Percentiles rank a stretch among this genome's conserved stretches.
Conservation (phyloP, 2,888 invertebrate genomes). For the Polymixis flavicincta region DNA sequence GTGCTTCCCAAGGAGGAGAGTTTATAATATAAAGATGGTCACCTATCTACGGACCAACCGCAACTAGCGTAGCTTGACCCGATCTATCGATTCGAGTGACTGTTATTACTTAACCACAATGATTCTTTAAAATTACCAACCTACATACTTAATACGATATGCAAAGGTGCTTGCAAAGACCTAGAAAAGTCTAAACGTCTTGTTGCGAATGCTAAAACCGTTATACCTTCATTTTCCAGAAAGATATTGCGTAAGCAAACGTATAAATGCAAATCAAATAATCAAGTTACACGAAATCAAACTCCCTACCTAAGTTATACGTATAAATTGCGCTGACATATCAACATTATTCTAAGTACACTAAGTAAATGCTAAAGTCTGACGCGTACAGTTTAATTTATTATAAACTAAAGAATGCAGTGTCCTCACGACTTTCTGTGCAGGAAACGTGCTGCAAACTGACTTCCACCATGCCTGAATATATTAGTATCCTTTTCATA, state of each 20-base stretch:
- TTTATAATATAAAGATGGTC: too few relatives aligned
- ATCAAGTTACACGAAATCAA: conserved; percentile 50
- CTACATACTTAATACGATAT: not conserved
- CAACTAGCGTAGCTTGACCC: too few relatives aligned
- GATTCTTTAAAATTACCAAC: not conserved
- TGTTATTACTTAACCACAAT: too few relatives aligned
- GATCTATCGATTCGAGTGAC: too few relatives aligned
- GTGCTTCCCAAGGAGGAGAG: too few relatives aligned
- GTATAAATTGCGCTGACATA: conserved; percentile 44
- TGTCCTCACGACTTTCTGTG: conserved; percentile 59
- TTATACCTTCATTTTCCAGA: conserved; percentile 19
- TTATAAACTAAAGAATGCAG: conserved; percentile 55
- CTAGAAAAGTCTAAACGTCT: conserved; percentile 4
- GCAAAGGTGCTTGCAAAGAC: not conserved
- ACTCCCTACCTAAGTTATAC: conserved; percentile 29
- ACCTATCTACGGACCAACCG: too few relatives aligned
- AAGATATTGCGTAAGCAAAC: conserved; percentile 29
- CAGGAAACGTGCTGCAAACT: conserved; percentile 39
- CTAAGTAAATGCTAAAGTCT: conserved; percentile 54
- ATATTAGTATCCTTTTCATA: conserved; percentile 34
- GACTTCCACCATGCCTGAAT: conserved; percentile 52
- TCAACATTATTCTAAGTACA: conserved; percentile 53
- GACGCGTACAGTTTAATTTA: conserved; percentile 62
- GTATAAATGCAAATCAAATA: conserved; percentile 40
- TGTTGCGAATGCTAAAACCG: conserved; percentile 17